A percentile compares a stretch with the other conserved stretches of the same genome.
phyloP scores from a whole-genome alignment of 2,888 invertebrate genomes.

The Pedicia rivosa region DNA sequence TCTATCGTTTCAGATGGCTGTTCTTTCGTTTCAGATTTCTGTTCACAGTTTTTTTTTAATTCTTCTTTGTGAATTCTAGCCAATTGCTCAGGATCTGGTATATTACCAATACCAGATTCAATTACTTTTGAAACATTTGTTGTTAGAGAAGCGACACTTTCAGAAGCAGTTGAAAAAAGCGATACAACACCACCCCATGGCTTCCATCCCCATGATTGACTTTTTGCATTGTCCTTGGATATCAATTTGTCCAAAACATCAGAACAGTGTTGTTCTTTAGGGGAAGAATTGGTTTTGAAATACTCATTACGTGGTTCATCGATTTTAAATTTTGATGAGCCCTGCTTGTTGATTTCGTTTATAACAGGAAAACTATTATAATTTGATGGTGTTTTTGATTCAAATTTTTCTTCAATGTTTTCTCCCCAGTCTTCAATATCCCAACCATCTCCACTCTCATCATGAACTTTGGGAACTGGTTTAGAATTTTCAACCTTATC shows the following conservation, averaged over 20 bases:
- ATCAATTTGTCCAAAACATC: background rate
- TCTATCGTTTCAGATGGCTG: conserved; percentile 3
- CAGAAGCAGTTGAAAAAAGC: conserved; percentile 57
- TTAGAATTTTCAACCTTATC: background rate
- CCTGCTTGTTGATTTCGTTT: conserved; percentile 15
- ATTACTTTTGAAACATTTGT: conserved; percentile 67
- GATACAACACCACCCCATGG: conserved; percentile 63
- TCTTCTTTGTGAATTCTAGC: conserved; percentile 33
- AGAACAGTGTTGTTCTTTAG: background rate
- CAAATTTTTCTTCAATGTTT: conserved; percentile 12
- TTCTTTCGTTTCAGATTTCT: conserved; percentile 5
- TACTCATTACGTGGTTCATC: background rate
- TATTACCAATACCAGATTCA: conserved; percentile 69
- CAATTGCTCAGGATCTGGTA: conserved; percentile 66
- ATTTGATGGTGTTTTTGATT: background rate
- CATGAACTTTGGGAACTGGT: background rate
- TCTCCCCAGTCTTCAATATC: conserved; percentile 9
- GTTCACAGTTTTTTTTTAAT: conserved; percentile 5
- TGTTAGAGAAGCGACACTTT: conserved; percentile 60
- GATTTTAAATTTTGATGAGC: too few species aligned
- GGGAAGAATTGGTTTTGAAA: too few species aligned
- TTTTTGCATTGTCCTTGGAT: conserved; percentile 13
- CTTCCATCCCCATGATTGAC: conserved; percentile 47
- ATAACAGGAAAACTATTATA: conserved; percentile 9
- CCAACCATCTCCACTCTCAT: conserved; percentile 8